Evolutionary conservation across 2,888 invertebrate species (phyloP), one percentile per base, ranked within the genome.

Genomic region (Sarcophaga subvicina): DNA sequence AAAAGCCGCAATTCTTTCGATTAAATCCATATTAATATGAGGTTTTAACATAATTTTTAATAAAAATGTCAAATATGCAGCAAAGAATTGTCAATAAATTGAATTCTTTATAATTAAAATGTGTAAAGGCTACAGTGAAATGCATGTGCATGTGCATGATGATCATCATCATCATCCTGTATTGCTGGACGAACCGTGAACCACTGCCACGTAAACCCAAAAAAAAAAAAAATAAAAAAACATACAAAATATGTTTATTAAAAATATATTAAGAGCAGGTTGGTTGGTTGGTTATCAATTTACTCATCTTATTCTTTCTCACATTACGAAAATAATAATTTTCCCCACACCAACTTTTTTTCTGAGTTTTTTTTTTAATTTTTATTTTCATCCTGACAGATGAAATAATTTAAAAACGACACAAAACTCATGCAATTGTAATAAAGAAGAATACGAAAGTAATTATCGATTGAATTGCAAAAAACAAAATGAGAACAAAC

Each of bases 11-110:
- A 87, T 87, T 84, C 87, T 75, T 87, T 84, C 87, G 87, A 84
- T 87, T 84, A 87, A 87, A 87, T 87, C 82, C 81, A 84, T 87
- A 84, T 84, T 87, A 84, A 87, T 87, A 87, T 87, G 79, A 76
- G 78, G 81, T 84, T 84, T 87, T 82, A 84, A 87, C 87, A 87
- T 87, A 87, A 84, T 79, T 87, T 87, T 87, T 84, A 87, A 87
- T 87, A 87, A 87, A 87, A 81, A 82, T 84, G 87, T 87, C 87
- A 87, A 81, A 81, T 79, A 81, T 80, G 84, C 87, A 76, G 79
- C 87, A 84, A 87, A 81, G 70, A 84, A 82, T 82, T 87, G 87
- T 87, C 87, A 81, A 84, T 87, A 87, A 87, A 87, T 87, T 87
- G 79, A 87, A 87, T 84, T 82, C 84, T 87, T 87, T 87, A 87